Evolutionary conservation across 2,113 vertebrate species (phyloP).

Genomic region (Stegastes partitus): DNA sequence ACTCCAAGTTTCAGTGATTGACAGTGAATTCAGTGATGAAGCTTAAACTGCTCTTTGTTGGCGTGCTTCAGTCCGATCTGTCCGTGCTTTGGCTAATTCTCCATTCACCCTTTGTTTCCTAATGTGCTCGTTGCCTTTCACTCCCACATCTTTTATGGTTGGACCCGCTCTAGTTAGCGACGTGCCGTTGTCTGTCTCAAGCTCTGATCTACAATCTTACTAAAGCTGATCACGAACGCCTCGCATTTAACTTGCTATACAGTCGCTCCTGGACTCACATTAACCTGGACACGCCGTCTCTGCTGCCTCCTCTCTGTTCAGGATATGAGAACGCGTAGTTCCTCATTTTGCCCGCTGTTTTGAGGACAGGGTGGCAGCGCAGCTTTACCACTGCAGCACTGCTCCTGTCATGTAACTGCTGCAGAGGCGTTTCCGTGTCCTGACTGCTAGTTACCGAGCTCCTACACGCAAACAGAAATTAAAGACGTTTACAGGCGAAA

Average conservation of each 20-base stretch:
- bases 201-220: constrained; percentile 14
- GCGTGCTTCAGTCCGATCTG: constrained; percentile 88
- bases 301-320: constrained; percentile 20
- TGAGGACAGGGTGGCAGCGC: constrained; percentile 19
- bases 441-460: neutral
- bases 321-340: constrained; percentile 36
- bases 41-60: constrained; percentile 80
- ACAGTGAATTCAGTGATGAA: neutral
- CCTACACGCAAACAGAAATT: neutral
- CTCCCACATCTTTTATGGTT: constrained; percentile 81
- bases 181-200: constrained; percentile 76
- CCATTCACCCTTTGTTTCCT: constrained; percentile 82
- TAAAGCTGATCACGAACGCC: constrained; percentile 11
- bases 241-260: neutral
- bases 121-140: constrained; percentile 86
- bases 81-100: constrained; percentile 87
- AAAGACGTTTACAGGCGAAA: constrained; percentile 7
- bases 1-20: constrained; percentile 29
- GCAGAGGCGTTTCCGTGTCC: constrained; percentile 15
- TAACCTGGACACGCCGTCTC: neutral
- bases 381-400: constrained; percentile 5
- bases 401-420: constrained; percentile 36
- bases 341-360: constrained; percentile 19
- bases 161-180: constrained; percentile 76
- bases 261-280: neutral